Base-by-base conservation (phyloP, 2,113 vertebrate genomes). In the Coptodon rendalli region DNA sequence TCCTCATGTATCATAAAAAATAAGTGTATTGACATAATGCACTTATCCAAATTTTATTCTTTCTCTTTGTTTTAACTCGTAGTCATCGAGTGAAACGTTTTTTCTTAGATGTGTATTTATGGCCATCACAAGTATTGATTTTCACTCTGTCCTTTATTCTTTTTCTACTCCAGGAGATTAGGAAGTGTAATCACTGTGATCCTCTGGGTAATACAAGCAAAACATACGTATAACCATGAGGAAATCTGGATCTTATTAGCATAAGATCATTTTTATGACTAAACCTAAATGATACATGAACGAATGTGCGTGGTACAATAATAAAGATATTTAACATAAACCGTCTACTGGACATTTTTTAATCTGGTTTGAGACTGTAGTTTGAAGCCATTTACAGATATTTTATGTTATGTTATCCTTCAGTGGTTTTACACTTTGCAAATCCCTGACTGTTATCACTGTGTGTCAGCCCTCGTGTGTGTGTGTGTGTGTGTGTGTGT, bases 91-190 rank as follows among this genome's bases (percentile, higher is more conserved):
- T 87, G 78, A 85, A 84, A n/a, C 24, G 2, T 66, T 52, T 76
- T 40, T 66, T 81, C 59, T 82, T 12, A 54, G 40, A 82, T 66
- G n/a, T 29, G 80, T 57, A 59, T 52, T 82, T 63, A 66, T 68
- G 61, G 79, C 34, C 52, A 59, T 82, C 56, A 80, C 36, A 81
- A 17, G 2, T 16, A 94, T 92, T 82, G 90, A 94, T 94, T 94
- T 93, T 80, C 80, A 38, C 80, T 93, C 88, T 17, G 63, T 83
- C 73, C 82, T 79, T 88, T 91, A 88, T 90, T 90, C 76, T 78
- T 27, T 53, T 87, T 90, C 45, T 78, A 87, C 86, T 81, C 38
- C 14, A 16, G 73, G 54, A 90, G 87, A 90, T 93, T 91, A 93
- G 43, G 76, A 86, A 83, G 76, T 81, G 73, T 89, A 93, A 93